A percentile compares a stretch with the other conserved stretches of the same genome.
Evolutionary conservation across 2,888 invertebrate genomes (phyloP).

Genomic region (Hypselothyrea guttata): DNA sequence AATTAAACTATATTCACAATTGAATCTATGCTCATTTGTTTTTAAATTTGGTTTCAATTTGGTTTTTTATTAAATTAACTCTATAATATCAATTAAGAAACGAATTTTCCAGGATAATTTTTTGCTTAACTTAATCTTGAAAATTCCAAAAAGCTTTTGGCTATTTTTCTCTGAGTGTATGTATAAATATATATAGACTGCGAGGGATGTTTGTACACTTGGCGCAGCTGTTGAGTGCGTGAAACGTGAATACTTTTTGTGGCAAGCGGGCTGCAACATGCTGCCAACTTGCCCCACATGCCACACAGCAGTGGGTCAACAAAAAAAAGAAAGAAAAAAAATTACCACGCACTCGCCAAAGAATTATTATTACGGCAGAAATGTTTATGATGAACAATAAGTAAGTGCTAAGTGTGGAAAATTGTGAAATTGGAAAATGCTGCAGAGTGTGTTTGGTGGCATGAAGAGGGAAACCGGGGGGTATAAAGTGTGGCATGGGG

Average conservation of each 20-base stretch:
- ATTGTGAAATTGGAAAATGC: background rate
- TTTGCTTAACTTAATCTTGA: too few species aligned
- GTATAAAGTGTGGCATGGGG: slow-evolving; percentile 5
- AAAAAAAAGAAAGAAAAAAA: too few species aligned
- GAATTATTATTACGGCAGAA: slow-evolving; percentile 50
- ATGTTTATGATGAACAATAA: slow-evolving; percentile 54
- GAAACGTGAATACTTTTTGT: slow-evolving; percentile 18
- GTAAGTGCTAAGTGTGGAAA: slow-evolving; percentile 11
- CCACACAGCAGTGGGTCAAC: slow-evolving; percentile 57
- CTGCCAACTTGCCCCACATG: slow-evolving; percentile 46
- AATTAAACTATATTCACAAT: too few species aligned
- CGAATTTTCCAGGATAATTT: too few species aligned
- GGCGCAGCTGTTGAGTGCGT: slow-evolving; percentile 2
- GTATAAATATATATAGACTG: slow-evolving; percentile 11
- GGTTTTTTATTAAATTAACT: too few species aligned
- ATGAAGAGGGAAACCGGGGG: too few species aligned
- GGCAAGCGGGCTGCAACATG: background rate
- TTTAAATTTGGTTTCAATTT: too few species aligned
- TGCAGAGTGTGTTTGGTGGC: background rate
- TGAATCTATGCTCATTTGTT: too few species aligned
- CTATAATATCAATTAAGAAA: too few species aligned
- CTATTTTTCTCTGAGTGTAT: too few species aligned
- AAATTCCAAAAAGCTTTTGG: too few species aligned
- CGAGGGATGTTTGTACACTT: background rate
- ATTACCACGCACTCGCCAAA: slow-evolving; percentile 19